Conservation (phyloP, 2,113 vertebrate genomes). For the Osmerus mordax region DNA sequence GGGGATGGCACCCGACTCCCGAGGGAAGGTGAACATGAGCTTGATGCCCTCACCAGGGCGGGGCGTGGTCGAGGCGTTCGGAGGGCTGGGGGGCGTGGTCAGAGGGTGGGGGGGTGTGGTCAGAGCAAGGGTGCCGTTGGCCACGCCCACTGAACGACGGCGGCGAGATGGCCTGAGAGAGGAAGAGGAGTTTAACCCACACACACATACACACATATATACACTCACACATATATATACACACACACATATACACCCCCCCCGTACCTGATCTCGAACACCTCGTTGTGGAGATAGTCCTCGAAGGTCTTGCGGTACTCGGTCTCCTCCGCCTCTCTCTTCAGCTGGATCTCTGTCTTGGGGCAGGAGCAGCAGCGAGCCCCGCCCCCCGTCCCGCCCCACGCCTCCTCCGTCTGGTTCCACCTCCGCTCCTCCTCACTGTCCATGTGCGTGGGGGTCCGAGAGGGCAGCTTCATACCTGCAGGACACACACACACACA, state of each 20-base stretch:
- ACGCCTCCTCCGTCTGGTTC: slow-evolving; percentile 81
- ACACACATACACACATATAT: slow-evolving; percentile 32
- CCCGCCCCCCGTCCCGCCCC: slow-evolving; percentile 60
- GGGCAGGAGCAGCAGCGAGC: slow-evolving; percentile 87
- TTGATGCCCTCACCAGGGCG: slow-evolving; percentile 53
- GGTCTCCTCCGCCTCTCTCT: slow-evolving; percentile 89
- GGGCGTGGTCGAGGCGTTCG: background rate
- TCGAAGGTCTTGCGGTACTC: slow-evolving; percentile 93
- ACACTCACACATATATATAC: slow-evolving; percentile 2
- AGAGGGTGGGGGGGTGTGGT: slow-evolving; percentile 58
- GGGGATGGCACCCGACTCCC: slow-evolving; percentile 88
- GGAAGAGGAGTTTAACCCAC: slow-evolving; percentile 3
- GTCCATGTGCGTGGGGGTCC: slow-evolving; percentile 83
- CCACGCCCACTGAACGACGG: slow-evolving; percentile 79
- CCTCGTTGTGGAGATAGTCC: slow-evolving; percentile 95
- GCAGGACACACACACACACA: background rate
- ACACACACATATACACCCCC: slow-evolving; percentile 2
- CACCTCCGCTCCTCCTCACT: slow-evolving; percentile 79
- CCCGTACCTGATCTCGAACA: slow-evolving; percentile 87
- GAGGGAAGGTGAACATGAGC: slow-evolving; percentile 75
- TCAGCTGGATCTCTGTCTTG: slow-evolving; percentile 89
- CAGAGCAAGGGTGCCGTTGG: slow-evolving; percentile 69
- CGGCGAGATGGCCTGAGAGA: slow-evolving; percentile 77
- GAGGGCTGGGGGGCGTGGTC: slow-evolving; percentile 45
- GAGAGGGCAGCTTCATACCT: slow-evolving; percentile 91